Evolutionary conservation across 2,797 vertebrate species (phyloP).

Genomic region (Rhinella marina): DNA sequence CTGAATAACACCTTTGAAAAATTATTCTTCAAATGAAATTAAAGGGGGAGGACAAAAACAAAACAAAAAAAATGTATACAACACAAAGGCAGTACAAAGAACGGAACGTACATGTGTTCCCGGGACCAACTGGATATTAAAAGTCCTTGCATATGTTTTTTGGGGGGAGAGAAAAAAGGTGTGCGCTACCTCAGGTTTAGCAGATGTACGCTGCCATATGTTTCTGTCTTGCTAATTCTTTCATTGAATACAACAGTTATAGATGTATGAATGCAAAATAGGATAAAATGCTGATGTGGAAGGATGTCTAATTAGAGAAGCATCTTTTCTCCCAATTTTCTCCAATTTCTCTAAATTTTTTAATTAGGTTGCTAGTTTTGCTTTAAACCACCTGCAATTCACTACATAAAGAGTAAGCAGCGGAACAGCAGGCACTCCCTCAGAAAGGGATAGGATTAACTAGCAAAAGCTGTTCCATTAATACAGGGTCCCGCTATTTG

Average conservation of each 20-base stretch:
- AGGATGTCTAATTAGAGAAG: conserved; percentile 55
- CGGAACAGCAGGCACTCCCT: conserved; percentile 31
- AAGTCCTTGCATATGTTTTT: conserved; percentile 56
- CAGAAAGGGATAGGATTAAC: conserved; percentile 32
- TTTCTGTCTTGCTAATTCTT: conserved; percentile 61
- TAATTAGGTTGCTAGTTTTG: conserved; percentile 53
- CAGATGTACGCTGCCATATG: conserved; percentile 59
- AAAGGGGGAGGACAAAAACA: conserved; percentile 37
- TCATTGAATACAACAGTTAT: conserved; percentile 56
- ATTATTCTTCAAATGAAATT: conserved; percentile 57
- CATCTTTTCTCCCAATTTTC: conserved; percentile 59
- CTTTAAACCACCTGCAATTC: conserved; percentile 49
- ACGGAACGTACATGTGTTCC: conserved; percentile 41
- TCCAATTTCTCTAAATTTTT: conserved; percentile 59
- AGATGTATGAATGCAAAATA: conserved; percentile 61
- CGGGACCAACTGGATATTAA: conserved; percentile 54
- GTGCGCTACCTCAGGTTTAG: conserved; percentile 46
- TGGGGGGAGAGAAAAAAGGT: conserved; percentile 40
- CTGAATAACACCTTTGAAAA: conserved; percentile 56
- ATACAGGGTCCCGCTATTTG: not conserved
- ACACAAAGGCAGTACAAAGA: conserved; percentile 58
- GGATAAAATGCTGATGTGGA: conserved; percentile 62
- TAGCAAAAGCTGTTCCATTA: conserved; percentile 27
- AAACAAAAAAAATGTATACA: conserved; percentile 49
- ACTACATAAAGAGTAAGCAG: conserved; percentile 22